phyloP scores from a whole-genome alignment of 1,140 invertebrate species.

The Limonius californicus region DNA sequence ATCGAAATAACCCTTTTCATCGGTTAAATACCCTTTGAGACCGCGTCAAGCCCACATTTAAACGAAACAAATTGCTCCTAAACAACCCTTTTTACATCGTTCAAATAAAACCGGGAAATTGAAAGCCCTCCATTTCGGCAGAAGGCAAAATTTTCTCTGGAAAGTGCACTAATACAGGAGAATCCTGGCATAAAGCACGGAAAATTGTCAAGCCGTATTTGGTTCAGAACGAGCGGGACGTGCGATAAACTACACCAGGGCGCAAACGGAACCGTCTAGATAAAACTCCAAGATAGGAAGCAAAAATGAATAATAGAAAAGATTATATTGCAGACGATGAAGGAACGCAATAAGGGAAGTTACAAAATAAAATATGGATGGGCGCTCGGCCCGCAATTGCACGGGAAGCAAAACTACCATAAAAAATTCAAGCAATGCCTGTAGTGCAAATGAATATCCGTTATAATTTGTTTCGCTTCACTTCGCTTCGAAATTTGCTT shows the following conservation, averaged over 20 bases:
- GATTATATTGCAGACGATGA: constrained; percentile 27
- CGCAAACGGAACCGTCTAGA: constrained; percentile 17
- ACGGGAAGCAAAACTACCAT: background rate
- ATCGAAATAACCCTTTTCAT: too few relatives aligned
- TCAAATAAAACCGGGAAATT: too few relatives aligned
- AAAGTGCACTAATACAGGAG: background rate
- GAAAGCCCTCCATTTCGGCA: too few relatives aligned
- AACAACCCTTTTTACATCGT: too few relatives aligned
- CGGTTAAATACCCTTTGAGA: too few relatives aligned
- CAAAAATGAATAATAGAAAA: constrained; percentile 27
- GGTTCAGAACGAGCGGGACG: background rate
- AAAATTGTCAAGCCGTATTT: background rate
- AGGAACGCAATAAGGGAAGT: constrained; percentile 24
- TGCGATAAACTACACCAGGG: constrained; percentile 4
- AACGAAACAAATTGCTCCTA: too few relatives aligned
- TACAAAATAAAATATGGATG: constrained; percentile 25
- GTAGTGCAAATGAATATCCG: too few relatives aligned
- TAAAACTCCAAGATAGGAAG: constrained; percentile 8
- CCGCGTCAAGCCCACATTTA: too few relatives aligned
- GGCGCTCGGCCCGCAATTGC: constrained; percentile 4
- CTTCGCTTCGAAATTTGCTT: too few relatives aligned
- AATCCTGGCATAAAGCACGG: background rate
- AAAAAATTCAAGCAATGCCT: constrained; percentile 2
- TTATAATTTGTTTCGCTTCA: too few relatives aligned
- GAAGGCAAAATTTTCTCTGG: too few relatives aligned